Evolutionary conservation across 2,113 vertebrate genomes (phyloP).

Genomic region (Phaethornis superciliosus): DNA sequence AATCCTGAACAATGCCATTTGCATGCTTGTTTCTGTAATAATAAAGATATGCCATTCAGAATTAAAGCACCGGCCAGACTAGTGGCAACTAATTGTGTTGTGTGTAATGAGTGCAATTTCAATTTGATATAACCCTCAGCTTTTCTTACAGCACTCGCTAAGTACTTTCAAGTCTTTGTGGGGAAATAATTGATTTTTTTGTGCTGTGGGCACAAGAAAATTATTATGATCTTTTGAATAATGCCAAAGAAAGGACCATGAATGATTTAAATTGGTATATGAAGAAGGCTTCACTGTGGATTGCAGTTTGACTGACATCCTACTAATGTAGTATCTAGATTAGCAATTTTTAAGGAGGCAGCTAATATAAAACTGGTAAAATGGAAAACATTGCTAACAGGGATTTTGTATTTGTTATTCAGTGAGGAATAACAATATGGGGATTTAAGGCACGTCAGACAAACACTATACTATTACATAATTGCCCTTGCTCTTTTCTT

Average conservation of each 20-base stretch:
- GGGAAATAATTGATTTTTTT: conserved; percentile 99
- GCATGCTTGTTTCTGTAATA: conserved; percentile 99
- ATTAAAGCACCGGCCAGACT: conserved; percentile 99
- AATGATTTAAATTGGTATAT: conserved; percentile 99
- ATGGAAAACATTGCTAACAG: conserved; percentile 75
- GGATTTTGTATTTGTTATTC: conserved; percentile 74
- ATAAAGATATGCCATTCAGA: conserved; percentile 99
- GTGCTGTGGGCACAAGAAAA: conserved; percentile 99
- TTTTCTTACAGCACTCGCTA: conserved; percentile 98
- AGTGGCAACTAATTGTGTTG: conserved; percentile 99
- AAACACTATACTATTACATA: conserved; percentile 76
- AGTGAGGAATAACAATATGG: conserved; percentile 73
- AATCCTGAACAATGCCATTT: conserved; percentile 99
- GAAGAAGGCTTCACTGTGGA: conserved; percentile 92
- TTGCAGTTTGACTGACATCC: conserved; percentile 95
- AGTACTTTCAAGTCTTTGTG: conserved; percentile 99
- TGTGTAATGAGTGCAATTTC: conserved; percentile 99
- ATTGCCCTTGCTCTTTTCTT: conserved; percentile 74
- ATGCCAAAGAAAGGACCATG: conserved; percentile 98
- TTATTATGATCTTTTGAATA: conserved; percentile 99
- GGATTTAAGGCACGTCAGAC: conserved; percentile 74
- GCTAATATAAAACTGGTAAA: conserved; percentile 79
- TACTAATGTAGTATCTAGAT: conserved; percentile 92
- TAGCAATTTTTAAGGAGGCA: conserved; percentile 90
- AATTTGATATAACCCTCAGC: conserved; percentile 99